Conservation (phyloP, 2,113 vertebrate species). For the Psephotus haematonotus region DNA sequence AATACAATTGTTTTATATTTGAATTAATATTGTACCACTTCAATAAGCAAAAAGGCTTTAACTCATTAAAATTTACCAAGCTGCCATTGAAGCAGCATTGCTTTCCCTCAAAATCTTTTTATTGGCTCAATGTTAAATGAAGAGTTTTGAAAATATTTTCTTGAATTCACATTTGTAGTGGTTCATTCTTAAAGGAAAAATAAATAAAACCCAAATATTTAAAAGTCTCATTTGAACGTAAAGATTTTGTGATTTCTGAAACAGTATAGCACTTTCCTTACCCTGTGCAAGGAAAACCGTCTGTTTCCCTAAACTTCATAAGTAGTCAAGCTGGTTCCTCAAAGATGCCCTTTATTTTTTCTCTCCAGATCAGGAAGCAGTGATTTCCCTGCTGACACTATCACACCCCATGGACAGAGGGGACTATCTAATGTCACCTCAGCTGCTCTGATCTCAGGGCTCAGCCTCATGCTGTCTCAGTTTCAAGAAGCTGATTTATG, state of each 20-base stretch:
- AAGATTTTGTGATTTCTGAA: background rate
- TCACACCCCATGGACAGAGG: background rate
- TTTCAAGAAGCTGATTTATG: conserved; percentile 48
- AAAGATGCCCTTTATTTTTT: background rate
- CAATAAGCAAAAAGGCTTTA: background rate
- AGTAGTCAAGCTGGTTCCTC: background rate
- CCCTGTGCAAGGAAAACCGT: fast-evolving
- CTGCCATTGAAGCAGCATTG: background rate
- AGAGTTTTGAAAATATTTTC: background rate
- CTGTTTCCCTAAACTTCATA: background rate
- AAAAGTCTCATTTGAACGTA: background rate
- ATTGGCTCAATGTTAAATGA: background rate
- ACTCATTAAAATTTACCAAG: background rate
- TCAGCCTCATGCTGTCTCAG: background rate
- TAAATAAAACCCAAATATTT: background rate
- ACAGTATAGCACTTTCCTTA: background rate
- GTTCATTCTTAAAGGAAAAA: background rate
- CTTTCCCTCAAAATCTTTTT: background rate
- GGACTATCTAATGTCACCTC: conserved; percentile 3
- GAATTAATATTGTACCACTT: background rate
- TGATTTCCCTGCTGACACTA: background rate
- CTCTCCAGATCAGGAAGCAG: background rate
- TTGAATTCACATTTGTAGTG: background rate
- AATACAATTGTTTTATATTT: background rate
- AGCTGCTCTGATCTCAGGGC: conserved; percentile 25